A percentile compares a stretch with the other conserved stretches of the same genome.
Conservation (phyloP, 2,888 invertebrate genomes). For the Drymonia ruficornis region DNA sequence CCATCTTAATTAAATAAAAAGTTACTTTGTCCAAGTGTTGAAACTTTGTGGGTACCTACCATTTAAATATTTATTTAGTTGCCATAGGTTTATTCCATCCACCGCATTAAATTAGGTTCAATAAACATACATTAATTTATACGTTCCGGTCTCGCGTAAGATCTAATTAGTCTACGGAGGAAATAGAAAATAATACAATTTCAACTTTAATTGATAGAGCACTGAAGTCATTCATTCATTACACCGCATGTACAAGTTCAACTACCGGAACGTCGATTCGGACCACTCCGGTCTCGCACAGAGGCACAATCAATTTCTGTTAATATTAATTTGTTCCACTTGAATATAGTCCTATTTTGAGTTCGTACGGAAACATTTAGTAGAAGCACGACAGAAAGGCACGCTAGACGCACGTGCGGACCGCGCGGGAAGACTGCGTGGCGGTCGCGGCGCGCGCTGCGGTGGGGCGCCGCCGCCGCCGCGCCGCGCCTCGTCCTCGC, state of each 20-base stretch:
- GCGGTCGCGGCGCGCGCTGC: conserved; percentile 70
- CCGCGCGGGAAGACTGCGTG: conserved; percentile 85
- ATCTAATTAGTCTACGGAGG: conserved; percentile 74
- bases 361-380: conserved; percentile 64
- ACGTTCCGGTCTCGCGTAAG: conserved; percentile 76
- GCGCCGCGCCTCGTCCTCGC: conserved; percentile 41
- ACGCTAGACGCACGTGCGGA: conserved; percentile 80
- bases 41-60: conserved; percentile 61
- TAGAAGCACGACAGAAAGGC: conserved; percentile 57
- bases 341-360: conserved; percentile 52
- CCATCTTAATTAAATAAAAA: conserved; percentile 14
- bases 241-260: conserved; percentile 47
- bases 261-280: conserved; percentile 41
- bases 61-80: conserved; percentile 69
- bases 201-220: conserved; percentile 70
- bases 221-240: conserved; percentile 63
- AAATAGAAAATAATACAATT: conserved; percentile 76
- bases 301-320: conserved; percentile 51
- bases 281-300: conserved; percentile 42
- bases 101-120: conserved; percentile 55
- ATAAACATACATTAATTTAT: conserved; percentile 71
- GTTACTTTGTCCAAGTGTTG: conserved; percentile 28
- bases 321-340: conserved; percentile 57
- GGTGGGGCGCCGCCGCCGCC: conserved; percentile 59
- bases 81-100: conserved; percentile 61